Base-by-base conservation (phyloP, 2,888 invertebrate genomes). In the Punctoribates punctum region DNA sequence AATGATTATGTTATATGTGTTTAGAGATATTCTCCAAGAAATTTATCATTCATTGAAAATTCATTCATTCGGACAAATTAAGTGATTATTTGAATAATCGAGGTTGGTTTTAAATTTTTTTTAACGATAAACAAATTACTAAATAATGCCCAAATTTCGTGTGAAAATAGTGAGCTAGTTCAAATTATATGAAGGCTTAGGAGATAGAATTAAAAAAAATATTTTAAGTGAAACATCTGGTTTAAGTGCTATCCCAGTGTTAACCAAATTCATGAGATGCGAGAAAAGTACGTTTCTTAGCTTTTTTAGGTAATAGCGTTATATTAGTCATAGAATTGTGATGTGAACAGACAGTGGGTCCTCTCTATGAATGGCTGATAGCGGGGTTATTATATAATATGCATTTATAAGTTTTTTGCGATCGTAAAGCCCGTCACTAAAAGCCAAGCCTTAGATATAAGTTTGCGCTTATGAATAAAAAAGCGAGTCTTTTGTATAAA, bases 241-340 rank as follows among this genome's bases (percentile, higher is more conserved):
- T 25, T 57, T 25, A 6, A 17, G n/a, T 57, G 20, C 20, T 11
- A 57, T 57, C 57, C 57, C n/a, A 57, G 9, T 25, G 57, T n/a
- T 57, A 57, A 57, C 57, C 57, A 23, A 9, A 57, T 2, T 29
- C 23, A 70, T 70, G 4, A 9, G 23, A 70, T 29, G 29, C 70
- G 38, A 70, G 70, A 70, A 70, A 70, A 70, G n/a, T 34, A 70
- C 23, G n/a, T 20, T 70, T 42, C 38, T 70, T 70, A 13, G 20
- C 29, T 70, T 34, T 70, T 70, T 57, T 48, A 4, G 25, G 20
- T 57, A 57, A 57, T 57, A 57, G 57, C 57, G 57, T 25, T 25
- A 57, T 57, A 57, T 57, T 57, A 25, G 57, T 57, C 11, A 57
- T 57, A 17, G 54, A 8, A 54, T 17, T 54, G 54, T 17, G 54